Base-by-base conservation (phyloP, 2,888 invertebrate genomes). In the Cyrtodaria siliqua region DNA sequence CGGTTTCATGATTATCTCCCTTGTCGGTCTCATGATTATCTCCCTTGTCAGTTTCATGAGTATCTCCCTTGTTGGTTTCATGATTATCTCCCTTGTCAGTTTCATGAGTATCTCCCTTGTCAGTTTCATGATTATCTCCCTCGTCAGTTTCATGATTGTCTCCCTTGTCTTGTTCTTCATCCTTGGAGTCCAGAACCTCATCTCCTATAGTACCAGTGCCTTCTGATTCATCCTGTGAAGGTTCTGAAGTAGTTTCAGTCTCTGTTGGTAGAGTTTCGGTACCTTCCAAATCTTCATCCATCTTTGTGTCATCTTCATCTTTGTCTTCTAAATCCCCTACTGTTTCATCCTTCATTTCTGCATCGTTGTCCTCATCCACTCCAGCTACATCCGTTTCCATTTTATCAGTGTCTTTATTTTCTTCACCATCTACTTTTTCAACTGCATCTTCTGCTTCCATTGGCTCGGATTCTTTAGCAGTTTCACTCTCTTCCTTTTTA, bases 391-490 rank as follows among this genome's bases (percentile, higher is more conserved):
- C 33, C 33, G 12, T 33, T 33, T 33, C 33, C 4, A 12, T 33
- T n/a, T 27, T 2, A 23, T 47, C 47, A 60, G 18, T 57, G 8
- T 53, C 27, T 26, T 53, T 29, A 23, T 27, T 53, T 26, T 18
- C 16, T 50, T 20, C 26, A 8, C 62, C 55, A 33, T 33, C 12
- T 33, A 33, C 12, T 53, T n/a, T 29, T 20, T 50, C 44, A 29
- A 56, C 53, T 59, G 9, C 55, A 55, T 44, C 60, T 14, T 50
- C 29, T 20, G 12, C 16, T 42, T 64, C 50, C 29, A 38, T 38
- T 16, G 40, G 40, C 40, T 24, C 44, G n/a, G 14, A 44, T 23
- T 23, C 29, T 9, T 55, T 50, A 26, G 26, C 16, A 14, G 26
- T 27, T 26, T 42, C 49, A 23, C 16, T 44, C 8, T 24, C 44